Conservation (phyloP, 2,888 invertebrate species). For the Lamellibrachia satsuma region DNA sequence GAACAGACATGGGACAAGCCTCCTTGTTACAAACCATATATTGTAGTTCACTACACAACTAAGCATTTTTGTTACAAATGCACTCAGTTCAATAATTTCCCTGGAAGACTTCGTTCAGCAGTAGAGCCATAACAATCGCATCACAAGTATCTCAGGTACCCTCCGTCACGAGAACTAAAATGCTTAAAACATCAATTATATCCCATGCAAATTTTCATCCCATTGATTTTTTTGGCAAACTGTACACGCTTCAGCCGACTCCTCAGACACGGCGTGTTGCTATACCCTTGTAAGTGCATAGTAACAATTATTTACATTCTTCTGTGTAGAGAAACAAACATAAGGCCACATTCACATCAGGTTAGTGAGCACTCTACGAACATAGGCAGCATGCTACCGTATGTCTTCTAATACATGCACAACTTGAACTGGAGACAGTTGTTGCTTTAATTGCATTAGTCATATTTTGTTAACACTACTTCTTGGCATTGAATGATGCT, state of each 20-base stretch:
- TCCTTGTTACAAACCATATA: no score
- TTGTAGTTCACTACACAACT: no score
- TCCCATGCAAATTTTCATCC: neutral
- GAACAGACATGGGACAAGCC: no score
- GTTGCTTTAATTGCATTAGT: neutral
- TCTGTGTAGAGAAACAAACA: neutral
- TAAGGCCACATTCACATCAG: neutral
- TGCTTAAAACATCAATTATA: neutral
- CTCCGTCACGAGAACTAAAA: neutral
- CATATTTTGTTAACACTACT: neutral
- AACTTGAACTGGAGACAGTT: neutral
- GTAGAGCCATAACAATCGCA: neutral
- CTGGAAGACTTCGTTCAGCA: neutral
- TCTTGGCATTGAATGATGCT: no score
- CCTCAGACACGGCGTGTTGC: neutral
- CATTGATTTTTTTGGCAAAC: neutral
- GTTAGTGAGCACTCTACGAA: neutral
- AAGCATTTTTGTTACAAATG: no score
- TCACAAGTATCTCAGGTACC: neutral
- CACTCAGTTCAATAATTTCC: no score
- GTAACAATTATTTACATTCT: slow-evolving; percentile 1
- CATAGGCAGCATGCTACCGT: neutral
- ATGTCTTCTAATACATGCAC: neutral
- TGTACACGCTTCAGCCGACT: neutral
- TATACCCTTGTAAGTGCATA: neutral